Evolutionary conservation across 1,140 invertebrate species (phyloP).

Genomic region (Dendroctonus ponderosae): DNA sequence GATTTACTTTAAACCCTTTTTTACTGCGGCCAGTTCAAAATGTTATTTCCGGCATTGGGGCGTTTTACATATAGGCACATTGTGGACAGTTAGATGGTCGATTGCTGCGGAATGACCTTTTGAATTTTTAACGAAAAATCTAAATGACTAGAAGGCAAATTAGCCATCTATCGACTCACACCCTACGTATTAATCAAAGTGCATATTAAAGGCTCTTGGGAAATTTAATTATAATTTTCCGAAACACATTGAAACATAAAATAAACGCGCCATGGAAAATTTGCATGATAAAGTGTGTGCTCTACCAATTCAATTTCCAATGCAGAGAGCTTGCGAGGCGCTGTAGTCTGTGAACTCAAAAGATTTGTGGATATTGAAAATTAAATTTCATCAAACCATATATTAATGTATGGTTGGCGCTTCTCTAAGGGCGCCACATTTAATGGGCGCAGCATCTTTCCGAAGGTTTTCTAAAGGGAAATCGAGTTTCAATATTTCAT

Average conservation of each 20-base stretch:
- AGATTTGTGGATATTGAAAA: slow-evolving; percentile 25
- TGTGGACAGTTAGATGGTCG: too few species aligned
- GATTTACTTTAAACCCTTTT: slow-evolving; percentile 15
- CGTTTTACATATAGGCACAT: background rate
- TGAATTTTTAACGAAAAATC: too few species aligned
- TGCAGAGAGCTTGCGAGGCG: slow-evolving; percentile 1
- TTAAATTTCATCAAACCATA: slow-evolving; percentile 9
- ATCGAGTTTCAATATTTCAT: too few species aligned
- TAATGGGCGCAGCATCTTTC: too few species aligned
- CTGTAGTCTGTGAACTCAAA: slow-evolving; percentile 3
- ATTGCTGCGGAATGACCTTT: too few species aligned
- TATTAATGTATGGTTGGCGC: background rate
- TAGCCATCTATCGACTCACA: background rate
- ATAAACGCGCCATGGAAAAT: slow-evolving; percentile 12
- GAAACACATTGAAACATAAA: slow-evolving; percentile 7
- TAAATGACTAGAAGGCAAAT: background rate
- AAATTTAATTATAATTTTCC: slow-evolving; percentile 14
- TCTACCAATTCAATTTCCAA: slow-evolving; percentile 19
- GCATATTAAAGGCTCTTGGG: background rate
- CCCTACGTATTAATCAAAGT: background rate
- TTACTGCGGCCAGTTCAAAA: background rate
- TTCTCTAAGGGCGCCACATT: too few species aligned
- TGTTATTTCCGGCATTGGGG: background rate
- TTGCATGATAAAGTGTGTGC: slow-evolving; percentile 21
- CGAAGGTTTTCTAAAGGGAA: too few species aligned